Evolutionary conservation across 2,888 invertebrate species (phyloP).

Genomic region (Acanthosepion esculentum): DNA sequence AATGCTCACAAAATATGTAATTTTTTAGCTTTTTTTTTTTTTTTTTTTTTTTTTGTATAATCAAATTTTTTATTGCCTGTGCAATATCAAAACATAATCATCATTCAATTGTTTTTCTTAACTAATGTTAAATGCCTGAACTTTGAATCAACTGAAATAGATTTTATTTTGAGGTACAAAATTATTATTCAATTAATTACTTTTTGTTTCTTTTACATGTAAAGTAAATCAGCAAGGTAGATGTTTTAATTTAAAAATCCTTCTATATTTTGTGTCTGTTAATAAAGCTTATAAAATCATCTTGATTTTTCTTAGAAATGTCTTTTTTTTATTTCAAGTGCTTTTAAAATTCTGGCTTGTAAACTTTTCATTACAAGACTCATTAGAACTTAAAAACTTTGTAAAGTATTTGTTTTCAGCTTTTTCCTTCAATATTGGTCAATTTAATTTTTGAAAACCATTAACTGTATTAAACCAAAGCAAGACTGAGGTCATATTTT

Average conservation of each 20-base stretch:
- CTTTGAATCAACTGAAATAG: not conserved
- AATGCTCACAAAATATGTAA: conserved; percentile 25
- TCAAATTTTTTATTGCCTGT: not conserved
- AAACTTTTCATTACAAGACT: no score
- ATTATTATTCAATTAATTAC: not conserved
- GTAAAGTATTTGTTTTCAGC: no score
- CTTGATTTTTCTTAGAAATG: not conserved
- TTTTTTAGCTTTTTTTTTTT: no score
- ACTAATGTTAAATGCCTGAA: not conserved
- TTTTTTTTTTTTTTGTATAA: no score
- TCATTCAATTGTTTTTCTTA: not conserved
- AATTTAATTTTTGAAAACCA: no score
- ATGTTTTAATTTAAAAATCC: not conserved
- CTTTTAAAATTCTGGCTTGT: no score
- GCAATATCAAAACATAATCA: not conserved
- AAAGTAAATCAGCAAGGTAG: not conserved
- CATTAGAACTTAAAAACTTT: no score
- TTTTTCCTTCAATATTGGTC: no score
- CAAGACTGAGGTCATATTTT: no score
- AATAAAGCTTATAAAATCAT: not conserved
- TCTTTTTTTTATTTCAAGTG: not conserved
- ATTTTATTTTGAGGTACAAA: not conserved
- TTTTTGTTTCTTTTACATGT: not conserved
- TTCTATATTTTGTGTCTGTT: not conserved
- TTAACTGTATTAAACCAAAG: no score